Evolutionary conservation across 2,888 invertebrate genomes (phyloP), one percentile per base, ranked within the genome.

Genomic region (Apantesis nais): DNA sequence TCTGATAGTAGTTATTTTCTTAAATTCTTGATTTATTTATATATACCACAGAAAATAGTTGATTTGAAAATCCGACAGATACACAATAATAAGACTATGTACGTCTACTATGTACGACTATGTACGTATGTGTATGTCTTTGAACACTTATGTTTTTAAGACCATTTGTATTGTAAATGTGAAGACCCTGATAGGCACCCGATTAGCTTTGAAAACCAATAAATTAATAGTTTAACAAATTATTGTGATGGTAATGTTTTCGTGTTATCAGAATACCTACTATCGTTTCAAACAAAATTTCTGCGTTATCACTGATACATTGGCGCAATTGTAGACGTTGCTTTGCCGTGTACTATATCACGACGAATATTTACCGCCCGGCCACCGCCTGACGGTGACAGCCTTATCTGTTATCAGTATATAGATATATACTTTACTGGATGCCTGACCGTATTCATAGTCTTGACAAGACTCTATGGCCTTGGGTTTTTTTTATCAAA

Each of bases 351-450:
- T 85, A 87, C 87, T 93, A 91, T 91, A 93, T 93, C 93, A 93
- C 90, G 80, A 81, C 78, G 88, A 88, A 88, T 90, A 92, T 91
- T 92, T 92, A 91, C 88, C 88, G 88, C 83, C 85, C 86, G 84
- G 89, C 92, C 90, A 88, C 92, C 92, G 91, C 92, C 92, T 87
- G 86, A 85, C 89, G 85, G 89, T 90, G 90, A 90, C 92, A 91
- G 89, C 89, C 89, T 92, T 94, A 94, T 94, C 94, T 92, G 93
- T 95, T 95, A 95, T 94, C 94, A 95, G 87, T 94, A 90, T 92
- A 92, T 83, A 86, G 88, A 92, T 91, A 91, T 89, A 90, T 90
- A 82, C 78, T 81, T 88, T 88, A 88, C 89, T 87, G 83, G 88
- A 88, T 85, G 81, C 78, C 74, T 76, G 81, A 78, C 81, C 86